phyloP scores from a whole-genome alignment of 2,888 invertebrate genomes.

The Folsomia candida region DNA sequence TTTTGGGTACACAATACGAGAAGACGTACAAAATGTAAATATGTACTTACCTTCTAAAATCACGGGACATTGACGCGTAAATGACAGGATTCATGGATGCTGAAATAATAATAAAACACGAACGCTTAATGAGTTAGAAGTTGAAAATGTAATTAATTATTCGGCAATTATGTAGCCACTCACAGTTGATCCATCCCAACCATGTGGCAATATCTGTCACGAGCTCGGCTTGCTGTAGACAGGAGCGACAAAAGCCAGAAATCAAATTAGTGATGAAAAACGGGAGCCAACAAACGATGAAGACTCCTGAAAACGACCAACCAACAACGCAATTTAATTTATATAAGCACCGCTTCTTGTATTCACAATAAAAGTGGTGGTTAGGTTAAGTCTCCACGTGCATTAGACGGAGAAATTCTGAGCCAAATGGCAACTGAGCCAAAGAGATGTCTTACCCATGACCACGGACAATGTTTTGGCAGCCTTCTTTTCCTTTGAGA shows the following conservation, averaged over 20 bases:
- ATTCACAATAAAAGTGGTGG: too few species aligned
- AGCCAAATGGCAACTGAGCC: too few species aligned
- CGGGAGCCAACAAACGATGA: conserved; percentile 95
- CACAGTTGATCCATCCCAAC: conserved; percentile 93
- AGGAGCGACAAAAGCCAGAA: conserved; percentile 82
- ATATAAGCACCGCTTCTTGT: too few species aligned
- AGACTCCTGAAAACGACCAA: conserved; percentile 14
- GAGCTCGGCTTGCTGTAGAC: conserved; percentile 83
- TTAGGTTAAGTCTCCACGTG: too few species aligned
- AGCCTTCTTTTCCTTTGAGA: conserved; percentile 95
- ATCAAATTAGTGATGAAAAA: conserved; percentile 93
- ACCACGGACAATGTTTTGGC: conserved; percentile 96
- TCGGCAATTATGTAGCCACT: conserved; percentile 52
- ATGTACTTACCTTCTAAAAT: conserved; percentile 78
- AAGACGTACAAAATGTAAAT: conserved; percentile 12
- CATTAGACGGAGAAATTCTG: too few species aligned
- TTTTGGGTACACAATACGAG: too few species aligned
- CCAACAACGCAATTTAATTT: conserved; percentile 49
- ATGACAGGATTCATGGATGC: conserved; percentile 86
- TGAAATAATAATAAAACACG: conserved; percentile 7
- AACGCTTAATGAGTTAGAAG: too few species aligned
- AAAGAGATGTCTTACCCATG: conserved; percentile 72
- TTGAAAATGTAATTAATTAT: too few species aligned
- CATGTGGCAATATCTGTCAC: conserved; percentile 86
- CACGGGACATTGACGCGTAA: conserved; percentile 97